Percentiles rank a stretch among this genome's conserved stretches.
Conservation (phyloP, 2,888 invertebrate genomes). For the Anorthoa munda region DNA sequence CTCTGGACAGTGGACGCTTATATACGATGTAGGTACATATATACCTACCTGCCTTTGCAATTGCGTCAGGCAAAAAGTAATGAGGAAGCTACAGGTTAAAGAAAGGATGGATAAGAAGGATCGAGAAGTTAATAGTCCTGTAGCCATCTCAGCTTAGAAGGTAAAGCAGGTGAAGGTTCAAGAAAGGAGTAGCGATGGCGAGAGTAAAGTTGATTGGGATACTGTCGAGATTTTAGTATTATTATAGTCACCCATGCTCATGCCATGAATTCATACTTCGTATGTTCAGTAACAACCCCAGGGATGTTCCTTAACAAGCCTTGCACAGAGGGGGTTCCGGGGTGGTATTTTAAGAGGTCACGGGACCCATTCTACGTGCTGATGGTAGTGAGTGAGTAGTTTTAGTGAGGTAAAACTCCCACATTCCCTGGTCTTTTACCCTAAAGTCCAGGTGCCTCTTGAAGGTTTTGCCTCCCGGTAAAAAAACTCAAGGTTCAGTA, state of each 20-base stretch:
- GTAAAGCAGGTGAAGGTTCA: neutral
- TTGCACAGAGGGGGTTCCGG: too few species aligned
- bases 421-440: too few species aligned
- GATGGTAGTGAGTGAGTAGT: too few species aligned
- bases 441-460: too few species aligned
- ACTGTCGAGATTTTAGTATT: neutral
- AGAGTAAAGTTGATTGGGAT: neutral
- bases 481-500: neutral
- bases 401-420: too few species aligned
- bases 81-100: slow-evolving; percentile 3
- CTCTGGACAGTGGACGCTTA: slow-evolving; percentile 5
- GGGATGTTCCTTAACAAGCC: too few species aligned
- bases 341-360: too few species aligned
- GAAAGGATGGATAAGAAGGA: neutral
- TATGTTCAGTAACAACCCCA: too few species aligned
- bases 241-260: neutral
- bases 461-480: too few species aligned
- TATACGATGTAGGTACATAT: neutral
- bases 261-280: neutral
- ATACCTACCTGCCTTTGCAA: neutral
- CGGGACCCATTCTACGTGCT: too few species aligned
- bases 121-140: neutral
- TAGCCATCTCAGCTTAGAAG: neutral
- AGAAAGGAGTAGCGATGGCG: neutral
- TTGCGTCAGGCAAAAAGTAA: slow-evolving; percentile 22